These are phyloP conservation scores for Parus major DNA, from an alignment of 2,113 vertebrate species.

Conservation along the genomic window DNA sequence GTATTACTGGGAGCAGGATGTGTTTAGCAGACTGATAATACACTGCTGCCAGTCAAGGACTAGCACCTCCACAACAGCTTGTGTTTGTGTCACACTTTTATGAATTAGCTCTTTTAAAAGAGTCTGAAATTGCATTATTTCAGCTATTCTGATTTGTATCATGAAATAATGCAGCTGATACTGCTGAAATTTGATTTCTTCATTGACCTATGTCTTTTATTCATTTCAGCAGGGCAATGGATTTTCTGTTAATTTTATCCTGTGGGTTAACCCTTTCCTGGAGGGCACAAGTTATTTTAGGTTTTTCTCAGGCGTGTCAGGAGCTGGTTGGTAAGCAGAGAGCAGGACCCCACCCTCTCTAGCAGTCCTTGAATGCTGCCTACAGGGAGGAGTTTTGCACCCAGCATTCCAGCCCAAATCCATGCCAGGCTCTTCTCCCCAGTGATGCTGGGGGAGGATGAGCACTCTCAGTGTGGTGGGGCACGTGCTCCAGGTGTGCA, in stretches of 20 bases:
- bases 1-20: neutral
- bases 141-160: constrained; percentile 30
- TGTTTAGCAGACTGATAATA: constrained; percentile 18
- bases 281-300: neutral
- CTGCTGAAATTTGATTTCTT: constrained; percentile 44
- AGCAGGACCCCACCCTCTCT: neutral
- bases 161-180: constrained; percentile 8
- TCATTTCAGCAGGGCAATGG: neutral
- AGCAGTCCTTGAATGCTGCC: neutral
- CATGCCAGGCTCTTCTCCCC: neutral
- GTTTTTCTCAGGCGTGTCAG: neutral
- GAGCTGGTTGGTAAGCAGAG: neutral
- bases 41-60: constrained; percentile 26
- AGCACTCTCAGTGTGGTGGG: rapidly evolving
- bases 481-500: rapidly evolving
- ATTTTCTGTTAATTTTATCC: constrained; percentile 13
- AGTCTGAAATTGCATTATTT: constrained; percentile 43
- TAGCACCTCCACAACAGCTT: constrained; percentile 28
- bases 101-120: constrained; percentile 35
- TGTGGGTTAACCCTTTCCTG: constrained; percentile 7
- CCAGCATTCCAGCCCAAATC: neutral
- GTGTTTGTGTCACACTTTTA: constrained; percentile 4
- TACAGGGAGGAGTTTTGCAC: neutral
- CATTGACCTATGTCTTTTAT: constrained; percentile 21
- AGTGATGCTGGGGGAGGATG: neutral